Evolutionary conservation across 2,113 vertebrate species (phyloP).

Genomic region (Crotalus viridis): DNA sequence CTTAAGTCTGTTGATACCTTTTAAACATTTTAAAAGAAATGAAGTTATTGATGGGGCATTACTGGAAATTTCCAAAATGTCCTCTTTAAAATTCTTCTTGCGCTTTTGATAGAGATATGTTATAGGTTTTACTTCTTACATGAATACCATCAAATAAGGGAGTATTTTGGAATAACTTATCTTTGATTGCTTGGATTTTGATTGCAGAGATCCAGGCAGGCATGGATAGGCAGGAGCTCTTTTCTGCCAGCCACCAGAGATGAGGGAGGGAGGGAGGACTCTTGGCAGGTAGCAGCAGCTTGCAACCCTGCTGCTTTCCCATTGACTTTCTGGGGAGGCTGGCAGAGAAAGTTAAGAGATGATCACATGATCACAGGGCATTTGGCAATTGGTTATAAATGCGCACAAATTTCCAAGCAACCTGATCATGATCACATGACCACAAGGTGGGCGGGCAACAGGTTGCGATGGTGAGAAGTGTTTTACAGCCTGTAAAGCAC

Average conservation of each 20-base stretch:
- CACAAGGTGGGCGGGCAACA: background rate
- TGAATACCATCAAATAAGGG: background rate
- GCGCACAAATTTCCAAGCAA: no score
- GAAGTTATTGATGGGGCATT: background rate
- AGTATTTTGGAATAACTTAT: no score
- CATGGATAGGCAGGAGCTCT: background rate
- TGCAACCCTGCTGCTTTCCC: background rate
- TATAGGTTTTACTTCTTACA: background rate
- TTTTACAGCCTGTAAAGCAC: no score
- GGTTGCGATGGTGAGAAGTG: background rate
- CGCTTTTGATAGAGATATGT: background rate
- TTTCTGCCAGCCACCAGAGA: background rate
- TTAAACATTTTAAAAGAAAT: background rate
- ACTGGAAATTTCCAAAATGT: background rate
- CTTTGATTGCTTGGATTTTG: background rate
- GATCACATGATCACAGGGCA: no score
- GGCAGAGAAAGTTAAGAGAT: background rate
- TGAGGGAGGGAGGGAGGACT: background rate
- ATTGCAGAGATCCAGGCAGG: background rate
- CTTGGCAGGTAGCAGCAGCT: background rate
- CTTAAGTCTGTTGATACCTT: background rate
- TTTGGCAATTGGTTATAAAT: no score
- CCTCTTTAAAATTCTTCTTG: background rate
- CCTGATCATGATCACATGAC: background rate
- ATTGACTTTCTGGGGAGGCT: background rate